Base-by-base conservation (phyloP, 2,888 invertebrate species). In the Linyphia triangularis region DNA sequence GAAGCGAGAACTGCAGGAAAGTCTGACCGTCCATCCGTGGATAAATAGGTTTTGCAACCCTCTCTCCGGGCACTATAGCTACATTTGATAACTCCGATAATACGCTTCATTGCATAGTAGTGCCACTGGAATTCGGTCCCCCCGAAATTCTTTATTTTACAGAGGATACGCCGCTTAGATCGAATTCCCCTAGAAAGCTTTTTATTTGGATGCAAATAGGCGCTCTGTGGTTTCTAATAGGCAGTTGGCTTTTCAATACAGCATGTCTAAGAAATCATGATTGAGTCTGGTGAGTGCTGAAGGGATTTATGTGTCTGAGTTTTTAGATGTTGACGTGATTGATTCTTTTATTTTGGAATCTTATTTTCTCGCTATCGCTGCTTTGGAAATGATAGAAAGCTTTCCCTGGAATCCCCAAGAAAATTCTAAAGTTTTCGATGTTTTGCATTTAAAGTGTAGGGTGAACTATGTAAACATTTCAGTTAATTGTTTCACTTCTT, bases 41-140 rank as follows among this genome's bases (percentile, higher is more conserved):
- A 81, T 81, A 81, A 81, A 81, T 81, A 70, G 81, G 70, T 59
- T 70, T 59, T 24, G 81, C 81, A 70, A 81, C 81, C 51, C 51
- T n/a, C n/a, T 24, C 43, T 9, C 67, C 24, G 26, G 26, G 77
- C 43, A 77, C 77, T 77, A 77, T 77, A 40, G 63, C 77, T 81
- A 81, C 70, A 81, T 81, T 81, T 81, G 81, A 81, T 81, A 81
- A 70, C 81, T 81, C 69, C 69, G 69, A 81, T 81, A 81, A 81
- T 59, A 81, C 81, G 81, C 81, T 81, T 81, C 81, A 81, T 81
- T 81, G 81, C 81, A 37, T 70, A 24, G 77, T 63, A 75, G 59
- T 75, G 73, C 77, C 63, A 63, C 59, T 51, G 57, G 70, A 81
- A 81, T 81, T 70, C 70, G 30, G 26, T 19, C 22, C 16, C 26